Evolutionary conservation across 2,888 invertebrate species (phyloP).

Genomic region (Mayetiola destructor): DNA sequence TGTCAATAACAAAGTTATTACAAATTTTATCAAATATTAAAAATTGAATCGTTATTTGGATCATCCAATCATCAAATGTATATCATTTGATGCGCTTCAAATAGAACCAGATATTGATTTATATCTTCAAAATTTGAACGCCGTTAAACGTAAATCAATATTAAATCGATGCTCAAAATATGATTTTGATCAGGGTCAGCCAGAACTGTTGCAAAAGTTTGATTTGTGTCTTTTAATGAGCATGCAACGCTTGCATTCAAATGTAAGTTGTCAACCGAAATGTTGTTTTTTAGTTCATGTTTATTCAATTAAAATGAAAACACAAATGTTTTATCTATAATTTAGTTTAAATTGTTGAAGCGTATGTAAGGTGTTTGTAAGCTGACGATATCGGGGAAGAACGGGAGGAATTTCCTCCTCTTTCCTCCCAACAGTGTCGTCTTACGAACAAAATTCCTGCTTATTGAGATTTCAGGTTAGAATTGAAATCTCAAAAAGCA

Average conservation of each 20-base stretch:
- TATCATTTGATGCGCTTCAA: conserved; percentile 8
- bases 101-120: neutral
- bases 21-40: too few relatives aligned
- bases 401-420: too few relatives aligned
- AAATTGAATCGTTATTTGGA: neutral
- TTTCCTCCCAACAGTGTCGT: too few relatives aligned
- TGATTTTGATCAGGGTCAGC: neutral
- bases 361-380: neutral
- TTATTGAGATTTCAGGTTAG: too few relatives aligned
- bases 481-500: too few relatives aligned
- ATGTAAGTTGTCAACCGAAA: neutral
- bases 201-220: neutral
- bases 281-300: neutral
- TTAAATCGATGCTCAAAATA: neutral
- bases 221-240: neutral
- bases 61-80: conserved; percentile 10
- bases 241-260: neutral
- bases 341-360: neutral
- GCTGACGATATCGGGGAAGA: too few relatives aligned
- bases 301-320: neutral
- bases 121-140: neutral
- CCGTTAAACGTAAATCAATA: neutral
- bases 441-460: too few relatives aligned
- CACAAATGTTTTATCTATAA: neutral
- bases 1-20: too few relatives aligned